Evolutionary conservation across 2,888 invertebrate genomes (phyloP), one percentile per base, ranked within the genome.

Genomic region (Nudaria mundana): DNA sequence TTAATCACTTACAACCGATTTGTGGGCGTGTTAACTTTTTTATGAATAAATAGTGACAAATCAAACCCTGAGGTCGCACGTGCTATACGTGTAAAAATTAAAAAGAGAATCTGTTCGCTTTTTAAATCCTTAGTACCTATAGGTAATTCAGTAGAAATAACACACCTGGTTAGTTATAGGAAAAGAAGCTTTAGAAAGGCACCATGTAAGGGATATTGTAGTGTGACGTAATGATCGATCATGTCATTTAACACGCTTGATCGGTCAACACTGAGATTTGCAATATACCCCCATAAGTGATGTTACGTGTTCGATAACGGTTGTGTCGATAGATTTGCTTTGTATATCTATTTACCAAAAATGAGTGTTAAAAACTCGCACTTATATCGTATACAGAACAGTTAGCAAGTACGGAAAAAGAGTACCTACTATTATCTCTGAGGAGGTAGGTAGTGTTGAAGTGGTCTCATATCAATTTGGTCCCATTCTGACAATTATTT

Each of bases 231-330:
- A 70, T 85, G 84, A 87, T 86, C 69, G 85, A 88, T 87, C 70
- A 72, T 63, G 47, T 71, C 71, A 81, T 86, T 85, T 72, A 70
- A 65, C 75, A 85, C 80, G 87, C 85, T 72, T 69, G 75, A 77
- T 77, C 79, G 82, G 85, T 81, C 84, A 84, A 71, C 69, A 59
- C 42, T 51, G 66, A 71, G 79, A 74, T 81, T 83, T 80, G 81
- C 79, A 74, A 77, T 79, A 77, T 66, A 66, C 64, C n/a, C n/a
- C n/a, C n/a, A n/a, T 60, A 41, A 14, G 25, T 22, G 56, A 69
- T 74, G 48, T 58, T 11, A 33, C 32, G 26, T 33, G 13, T 36
- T 35, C 30, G 30, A 34, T 30, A 12, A 15, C 2, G 1, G 1
- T 31, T n/a, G 3, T 20, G 18, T 31, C 24, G 37, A 14, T 18